phyloP scores from a whole-genome alignment of 2,113 vertebrate species.

The Lycaon pictus region DNA sequence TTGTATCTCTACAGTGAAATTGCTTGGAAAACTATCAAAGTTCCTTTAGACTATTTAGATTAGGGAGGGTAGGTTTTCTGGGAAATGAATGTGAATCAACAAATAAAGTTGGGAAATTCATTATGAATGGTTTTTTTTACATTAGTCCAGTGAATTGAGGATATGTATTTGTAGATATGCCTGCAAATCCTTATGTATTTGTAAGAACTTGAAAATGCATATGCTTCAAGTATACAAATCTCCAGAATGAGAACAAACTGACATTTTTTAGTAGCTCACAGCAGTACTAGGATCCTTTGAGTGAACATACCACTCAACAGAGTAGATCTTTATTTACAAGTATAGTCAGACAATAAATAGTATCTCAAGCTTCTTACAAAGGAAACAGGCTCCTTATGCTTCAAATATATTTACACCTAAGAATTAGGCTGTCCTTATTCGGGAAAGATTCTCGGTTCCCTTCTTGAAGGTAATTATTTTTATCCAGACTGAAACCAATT shows the following conservation, averaged over 20 bases:
- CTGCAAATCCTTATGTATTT: constrained; percentile 29
- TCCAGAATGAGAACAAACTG: constrained; percentile 45
- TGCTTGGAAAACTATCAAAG: constrained; percentile 68
- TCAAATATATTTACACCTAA: neutral
- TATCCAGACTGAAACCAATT: neutral
- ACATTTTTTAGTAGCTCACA: constrained; percentile 34
- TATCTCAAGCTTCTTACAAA: neutral
- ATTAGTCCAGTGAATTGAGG: neutral
- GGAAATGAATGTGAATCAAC: constrained; percentile 51
- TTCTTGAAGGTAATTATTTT: neutral
- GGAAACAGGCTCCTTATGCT: neutral
- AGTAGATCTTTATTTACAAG: constrained; percentile 19
- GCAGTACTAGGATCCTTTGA: neutral
- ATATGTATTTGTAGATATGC: neutral
- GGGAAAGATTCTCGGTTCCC: neutral
- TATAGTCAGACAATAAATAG: constrained; percentile 8
- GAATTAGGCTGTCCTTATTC: neutral
- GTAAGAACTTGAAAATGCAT: neutral
- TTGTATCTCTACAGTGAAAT: constrained; percentile 64
- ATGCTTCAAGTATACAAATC: constrained; percentile 27
- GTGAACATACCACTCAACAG: neutral
- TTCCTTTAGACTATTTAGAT: constrained; percentile 70
- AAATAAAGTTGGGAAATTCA: constrained; percentile 47
- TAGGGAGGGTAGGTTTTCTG: constrained; percentile 20
- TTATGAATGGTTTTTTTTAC: neutral